A percentile compares a stretch with the other conserved stretches of the same genome.
These are phyloP conservation scores for Polylopha cassiicola DNA, from an alignment of 2,888 invertebrate species.

Conservation along the genomic window DNA sequence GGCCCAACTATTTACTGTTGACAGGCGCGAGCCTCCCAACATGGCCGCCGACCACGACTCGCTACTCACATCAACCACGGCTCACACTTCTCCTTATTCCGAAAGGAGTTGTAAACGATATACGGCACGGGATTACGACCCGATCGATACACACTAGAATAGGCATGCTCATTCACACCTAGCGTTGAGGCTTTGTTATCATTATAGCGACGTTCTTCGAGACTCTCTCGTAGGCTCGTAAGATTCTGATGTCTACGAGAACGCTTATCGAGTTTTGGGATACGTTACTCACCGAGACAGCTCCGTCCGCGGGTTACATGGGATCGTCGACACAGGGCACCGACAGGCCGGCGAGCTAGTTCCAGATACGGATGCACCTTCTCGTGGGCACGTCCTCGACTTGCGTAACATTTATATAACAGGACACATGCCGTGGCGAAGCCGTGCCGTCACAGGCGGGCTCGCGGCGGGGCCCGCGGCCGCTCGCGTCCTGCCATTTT, in stretches of 20 bases:
- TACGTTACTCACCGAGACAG: conserved; percentile 52
- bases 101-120: conserved; percentile 46
- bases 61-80: conserved; percentile 35
- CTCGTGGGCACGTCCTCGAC: conserved; percentile 54
- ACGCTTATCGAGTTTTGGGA: too few relatives aligned
- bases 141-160: conserved; percentile 55
- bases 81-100: conserved; percentile 27
- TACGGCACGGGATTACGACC: conserved; percentile 42
- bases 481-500: conserved; percentile 62
- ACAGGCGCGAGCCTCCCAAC: conserved; percentile 38
- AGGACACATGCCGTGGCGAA: conserved; percentile 53
- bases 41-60: conserved; percentile 23
- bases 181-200: conserved; percentile 24
- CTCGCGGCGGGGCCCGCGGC: conserved; percentile 46
- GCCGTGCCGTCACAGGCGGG: conserved; percentile 46
- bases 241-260: too few relatives aligned
- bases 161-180: conserved; percentile 6
- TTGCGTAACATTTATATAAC: conserved; percentile 74
- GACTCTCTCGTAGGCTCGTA: too few relatives aligned
- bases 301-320: conserved; percentile 56
- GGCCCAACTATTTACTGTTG: conserved; percentile 30
- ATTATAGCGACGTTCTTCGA: too few relatives aligned
- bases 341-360: conserved; percentile 39
- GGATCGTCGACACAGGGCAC: conserved; percentile 49
- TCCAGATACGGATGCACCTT: conserved; percentile 50